Evolutionary conservation across 2,797 vertebrate genomes (phyloP).

Genomic region (Avahi laniger): DNA sequence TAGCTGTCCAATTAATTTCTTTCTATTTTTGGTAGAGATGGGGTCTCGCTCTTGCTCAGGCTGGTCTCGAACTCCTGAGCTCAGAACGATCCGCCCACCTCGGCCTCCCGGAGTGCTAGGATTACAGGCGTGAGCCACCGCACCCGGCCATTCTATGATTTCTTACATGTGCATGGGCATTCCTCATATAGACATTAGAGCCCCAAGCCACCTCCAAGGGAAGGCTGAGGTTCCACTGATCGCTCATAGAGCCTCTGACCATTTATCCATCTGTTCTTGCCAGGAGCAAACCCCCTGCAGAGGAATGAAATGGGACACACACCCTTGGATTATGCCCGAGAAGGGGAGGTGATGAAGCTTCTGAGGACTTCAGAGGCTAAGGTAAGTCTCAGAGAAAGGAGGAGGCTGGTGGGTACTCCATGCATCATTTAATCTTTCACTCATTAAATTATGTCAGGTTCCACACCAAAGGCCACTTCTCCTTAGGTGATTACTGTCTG

Average conservation of each 20-base stretch:
- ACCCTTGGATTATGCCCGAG: constrained; percentile 91
- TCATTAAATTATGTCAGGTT: constrained; percentile 35
- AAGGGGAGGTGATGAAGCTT: constrained; percentile 90
- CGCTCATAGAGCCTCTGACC: constrained; percentile 45
- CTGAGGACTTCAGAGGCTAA: constrained; percentile 90
- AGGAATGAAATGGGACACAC: constrained; percentile 94
- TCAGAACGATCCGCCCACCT: too few species aligned
- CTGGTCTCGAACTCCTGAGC: too few species aligned
- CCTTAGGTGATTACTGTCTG: constrained; percentile 41
- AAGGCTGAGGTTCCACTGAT: constrained; percentile 44
- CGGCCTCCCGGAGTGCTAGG: too few species aligned
- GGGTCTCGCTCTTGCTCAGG: too few species aligned
- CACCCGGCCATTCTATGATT: background rate
- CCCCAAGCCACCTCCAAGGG: background rate
- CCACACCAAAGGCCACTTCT: constrained; percentile 14
- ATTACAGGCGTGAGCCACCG: too few species aligned
- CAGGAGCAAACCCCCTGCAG: constrained; percentile 95
- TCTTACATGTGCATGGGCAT: background rate
- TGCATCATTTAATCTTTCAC: background rate
- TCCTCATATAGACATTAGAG: constrained; percentile 4
- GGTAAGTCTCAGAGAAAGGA: constrained; percentile 82
- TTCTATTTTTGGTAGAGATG: too few species aligned
- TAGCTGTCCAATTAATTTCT: too few species aligned
- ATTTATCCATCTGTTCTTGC: constrained; percentile 34
- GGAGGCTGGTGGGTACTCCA: background rate